Evolutionary conservation across 2,888 invertebrate genomes (phyloP).

Genomic region (Acleris emargana): DNA sequence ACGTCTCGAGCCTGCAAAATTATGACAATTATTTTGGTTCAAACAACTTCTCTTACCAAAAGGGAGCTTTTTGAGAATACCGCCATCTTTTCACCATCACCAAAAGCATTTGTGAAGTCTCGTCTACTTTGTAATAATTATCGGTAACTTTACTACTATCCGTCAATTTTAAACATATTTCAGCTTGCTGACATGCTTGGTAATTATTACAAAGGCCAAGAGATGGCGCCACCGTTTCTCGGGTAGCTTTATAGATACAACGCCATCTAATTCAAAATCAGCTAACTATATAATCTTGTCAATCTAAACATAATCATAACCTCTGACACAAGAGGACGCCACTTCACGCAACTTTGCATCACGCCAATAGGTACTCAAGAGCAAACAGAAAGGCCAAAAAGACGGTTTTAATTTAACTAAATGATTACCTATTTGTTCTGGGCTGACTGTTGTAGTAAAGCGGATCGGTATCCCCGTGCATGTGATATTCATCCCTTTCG

Average conservation of each 20-base stretch:
- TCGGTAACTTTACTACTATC: no score
- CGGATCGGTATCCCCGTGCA: conserved; percentile 84
- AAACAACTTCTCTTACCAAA: no score
- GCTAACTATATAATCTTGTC: no score
- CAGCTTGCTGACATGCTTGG: background rate
- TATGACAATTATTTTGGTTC: background rate
- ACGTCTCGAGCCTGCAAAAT: conserved; percentile 70
- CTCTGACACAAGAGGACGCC: no score
- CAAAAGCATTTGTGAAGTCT: background rate
- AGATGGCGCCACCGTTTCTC: conserved; percentile 18
- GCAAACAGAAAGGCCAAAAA: no score
- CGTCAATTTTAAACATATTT: background rate
- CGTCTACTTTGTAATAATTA: no score
- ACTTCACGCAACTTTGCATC: background rate
- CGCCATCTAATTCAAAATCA: no score
- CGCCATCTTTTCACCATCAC: background rate
- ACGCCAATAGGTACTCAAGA: conserved; percentile 1
- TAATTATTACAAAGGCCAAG: background rate
- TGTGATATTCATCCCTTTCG: conserved; percentile 89
- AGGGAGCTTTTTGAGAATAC: background rate
- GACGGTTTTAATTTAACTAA: background rate
- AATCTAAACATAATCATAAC: no score
- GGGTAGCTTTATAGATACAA: no score
- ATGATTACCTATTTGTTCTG: conserved; percentile 85
- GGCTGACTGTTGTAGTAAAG: conserved; percentile 96